Evolutionary conservation across 2,888 invertebrate genomes (phyloP).

Genomic region (Meganola albula): DNA sequence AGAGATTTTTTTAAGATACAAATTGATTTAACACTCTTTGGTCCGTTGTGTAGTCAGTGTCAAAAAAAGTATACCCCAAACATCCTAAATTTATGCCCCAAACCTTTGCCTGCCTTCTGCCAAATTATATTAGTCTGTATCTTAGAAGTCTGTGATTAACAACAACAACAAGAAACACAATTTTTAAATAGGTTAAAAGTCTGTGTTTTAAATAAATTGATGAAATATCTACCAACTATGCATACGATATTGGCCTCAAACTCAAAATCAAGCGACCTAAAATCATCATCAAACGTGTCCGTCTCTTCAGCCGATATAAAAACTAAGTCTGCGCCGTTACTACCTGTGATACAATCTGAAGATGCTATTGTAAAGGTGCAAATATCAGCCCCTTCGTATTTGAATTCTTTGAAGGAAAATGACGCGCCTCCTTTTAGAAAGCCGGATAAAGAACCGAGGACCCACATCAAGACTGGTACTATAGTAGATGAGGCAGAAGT

Average conservation of each 20-base stretch:
- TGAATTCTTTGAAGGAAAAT: conserved; percentile 53
- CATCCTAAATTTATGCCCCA: no score
- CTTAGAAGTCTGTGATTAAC: no score
- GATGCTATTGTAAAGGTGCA: conserved; percentile 32
- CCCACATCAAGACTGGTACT: conserved; percentile 41
- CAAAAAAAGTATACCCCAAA: no score
- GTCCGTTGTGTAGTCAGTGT: no score
- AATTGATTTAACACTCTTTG: no score
- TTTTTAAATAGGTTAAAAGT: no score
- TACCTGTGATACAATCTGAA: conserved; percentile 16
- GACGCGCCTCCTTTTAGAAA: conserved; percentile 52
- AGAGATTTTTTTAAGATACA: no score
- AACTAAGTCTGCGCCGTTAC: conserved; percentile 39
- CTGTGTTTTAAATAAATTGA: no score
- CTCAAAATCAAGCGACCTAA: conserved; percentile 13
- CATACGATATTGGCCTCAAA: conserved; percentile 20
- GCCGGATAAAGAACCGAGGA: conserved; percentile 35
- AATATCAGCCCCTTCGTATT: conserved; percentile 59
- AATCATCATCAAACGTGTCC: neutral
- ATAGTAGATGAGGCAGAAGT: conserved; percentile 49
- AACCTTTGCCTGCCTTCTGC: no score
- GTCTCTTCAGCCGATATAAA: conserved; percentile 20
- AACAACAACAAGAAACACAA: no score
- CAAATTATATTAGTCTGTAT: no score
- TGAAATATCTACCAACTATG: no score